A percentile compares a stretch with the other conserved stretches of the same genome.
phyloP scores from a whole-genome alignment of 2,113 vertebrate genomes.

The Arvicanthis niloticus region DNA sequence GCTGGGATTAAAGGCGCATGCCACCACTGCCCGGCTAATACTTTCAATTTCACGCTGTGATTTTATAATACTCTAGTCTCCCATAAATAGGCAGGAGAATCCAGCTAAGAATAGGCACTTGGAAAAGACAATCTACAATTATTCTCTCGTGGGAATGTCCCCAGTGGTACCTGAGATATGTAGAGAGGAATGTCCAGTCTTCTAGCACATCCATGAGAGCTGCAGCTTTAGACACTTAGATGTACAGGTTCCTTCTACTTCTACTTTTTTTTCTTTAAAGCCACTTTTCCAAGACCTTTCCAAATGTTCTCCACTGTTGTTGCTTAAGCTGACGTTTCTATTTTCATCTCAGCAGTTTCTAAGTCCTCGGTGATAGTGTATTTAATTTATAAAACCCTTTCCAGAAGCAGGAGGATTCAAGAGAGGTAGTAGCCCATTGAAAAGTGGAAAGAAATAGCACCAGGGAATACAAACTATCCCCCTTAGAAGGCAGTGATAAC shows the following conservation, averaged over 20 bases:
- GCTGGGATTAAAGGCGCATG: too few relatives aligned
- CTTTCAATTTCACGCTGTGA: neutral
- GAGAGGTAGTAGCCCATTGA: neutral
- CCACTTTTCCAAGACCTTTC: conserved; percentile 60
- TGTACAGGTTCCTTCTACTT: conserved; percentile 65
- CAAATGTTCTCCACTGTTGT: conserved; percentile 64
- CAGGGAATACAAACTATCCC: neutral
- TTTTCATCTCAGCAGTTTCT: conserved; percentile 74
- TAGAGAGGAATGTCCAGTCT: neutral
- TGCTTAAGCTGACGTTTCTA: conserved; percentile 75
- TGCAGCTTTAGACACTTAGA: conserved; percentile 75
- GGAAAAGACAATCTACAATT: conserved; percentile 26
- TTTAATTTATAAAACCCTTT: conserved; percentile 74
- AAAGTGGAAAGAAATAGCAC: conserved; percentile 13
- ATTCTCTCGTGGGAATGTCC: neutral
- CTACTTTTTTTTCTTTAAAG: conserved; percentile 58
- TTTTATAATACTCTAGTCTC: conserved; percentile 53
- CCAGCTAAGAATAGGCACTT: conserved; percentile 9
- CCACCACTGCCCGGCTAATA: too few relatives aligned
- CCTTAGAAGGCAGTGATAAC: neutral
- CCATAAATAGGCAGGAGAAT: conserved; percentile 48
- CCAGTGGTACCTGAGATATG: neutral
- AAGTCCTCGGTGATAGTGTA: conserved; percentile 70
- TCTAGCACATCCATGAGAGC: conserved; percentile 62
- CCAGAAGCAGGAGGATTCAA: conserved; percentile 71